Conservation (phyloP, 2,797 vertebrate species). For the Tauraco hartlaubi region DNA sequence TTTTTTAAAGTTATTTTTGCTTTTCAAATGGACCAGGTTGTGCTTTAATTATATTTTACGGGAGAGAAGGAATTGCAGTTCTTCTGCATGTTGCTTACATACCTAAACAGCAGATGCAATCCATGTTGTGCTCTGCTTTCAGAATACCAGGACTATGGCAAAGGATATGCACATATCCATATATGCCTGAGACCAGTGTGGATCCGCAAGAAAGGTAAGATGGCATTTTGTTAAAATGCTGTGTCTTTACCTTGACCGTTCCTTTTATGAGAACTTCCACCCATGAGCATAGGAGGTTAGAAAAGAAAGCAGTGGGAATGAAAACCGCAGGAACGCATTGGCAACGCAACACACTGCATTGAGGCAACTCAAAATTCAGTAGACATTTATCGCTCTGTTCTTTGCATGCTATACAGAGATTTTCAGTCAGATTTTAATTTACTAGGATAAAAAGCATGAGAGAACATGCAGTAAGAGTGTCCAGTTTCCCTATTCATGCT, state of each 20-base stretch:
- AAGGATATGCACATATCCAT: not conserved
- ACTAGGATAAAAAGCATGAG: not conserved
- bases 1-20: not conserved
- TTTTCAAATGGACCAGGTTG: not conserved
- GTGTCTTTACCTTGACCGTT: not conserved
- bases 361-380: not conserved
- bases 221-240: not conserved
- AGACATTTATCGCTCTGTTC: not conserved
- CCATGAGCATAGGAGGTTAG: not conserved
- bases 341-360: not conserved
- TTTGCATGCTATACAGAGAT: not conserved
- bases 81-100: not conserved
- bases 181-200: not conserved
- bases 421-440: not conserved
- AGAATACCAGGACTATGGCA: not conserved
- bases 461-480: rapidly evolving
- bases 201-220: not conserved
- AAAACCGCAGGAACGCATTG: not conserved
- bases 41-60: not conserved
- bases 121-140: not conserved
- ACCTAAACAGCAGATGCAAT: not conserved
- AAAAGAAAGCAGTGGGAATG: not conserved
- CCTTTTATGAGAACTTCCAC: not conserved
- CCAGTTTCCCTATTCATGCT: rapidly evolving
- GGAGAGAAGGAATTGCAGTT: not conserved